Evolutionary conservation across 2,888 invertebrate genomes (phyloP), one percentile per base, ranked within the genome.

Genomic region (Ptychoptera albimana): DNA sequence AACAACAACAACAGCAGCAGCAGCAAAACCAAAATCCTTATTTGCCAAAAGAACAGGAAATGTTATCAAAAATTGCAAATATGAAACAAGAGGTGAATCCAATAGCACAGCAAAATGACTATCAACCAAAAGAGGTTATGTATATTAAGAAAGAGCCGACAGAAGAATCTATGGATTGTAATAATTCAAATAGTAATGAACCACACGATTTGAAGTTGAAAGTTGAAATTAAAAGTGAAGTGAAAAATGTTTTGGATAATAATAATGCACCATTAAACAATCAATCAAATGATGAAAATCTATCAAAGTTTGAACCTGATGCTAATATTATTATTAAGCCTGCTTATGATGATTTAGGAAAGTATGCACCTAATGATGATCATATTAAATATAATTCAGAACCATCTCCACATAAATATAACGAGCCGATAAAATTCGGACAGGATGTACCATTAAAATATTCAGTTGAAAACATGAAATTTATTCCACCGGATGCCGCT

Each of bases 181-280:
- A 60, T 40, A 63, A 64, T 54, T 63, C 65, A 47, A 66, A 61
- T 41, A 63, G 63, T 49, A 73, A 68, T 59, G 79, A 81, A 54
- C 79, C 80, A 8, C 79, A 81, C 56, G 80, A 81, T 60, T 64
- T 80, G 45, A 81, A 81, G 57, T 77, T 81, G 31, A 81, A 80
- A 55, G 77, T 79, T 54, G 81, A 80, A 60, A 69, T 75, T 43
- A 68, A 67, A 48, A 68, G 65, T 44, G 64, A 63, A 49, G 57
- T 63, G 31, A 57, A 54, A 48, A 44, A 43, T 46, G 44, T 34
- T 35, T 48, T 8, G 34, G 40, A 38, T 3, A 32, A 37, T 31
- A 35, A 16, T 12, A 23, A 43, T 16, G 43, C 29, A 23, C 59
- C 68, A 49, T 57, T 63, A 44, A 58, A n/a, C n/a, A n/a, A 60